Percentiles rank a stretch among this genome's conserved stretches.
Conservation (phyloP, 2,797 vertebrate species). For the Poeciliopsis paucimaculata region DNA sequence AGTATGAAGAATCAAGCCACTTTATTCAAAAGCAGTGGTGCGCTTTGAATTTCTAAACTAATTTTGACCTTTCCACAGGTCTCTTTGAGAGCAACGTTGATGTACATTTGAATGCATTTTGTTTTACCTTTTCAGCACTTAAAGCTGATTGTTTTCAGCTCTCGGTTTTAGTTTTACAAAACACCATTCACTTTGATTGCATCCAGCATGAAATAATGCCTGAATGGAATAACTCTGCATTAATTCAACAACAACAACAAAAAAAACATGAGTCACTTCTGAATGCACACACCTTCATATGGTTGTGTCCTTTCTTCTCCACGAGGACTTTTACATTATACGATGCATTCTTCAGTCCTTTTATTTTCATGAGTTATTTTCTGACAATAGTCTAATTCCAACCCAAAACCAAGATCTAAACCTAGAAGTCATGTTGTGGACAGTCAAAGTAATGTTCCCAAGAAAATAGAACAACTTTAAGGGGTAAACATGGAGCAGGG, state of each 20-base stretch:
- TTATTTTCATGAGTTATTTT: neutral
- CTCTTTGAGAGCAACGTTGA: constrained; percentile 42
- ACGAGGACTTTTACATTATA: neutral
- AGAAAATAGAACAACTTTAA: too few species aligned
- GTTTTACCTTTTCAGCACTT: constrained; percentile 49
- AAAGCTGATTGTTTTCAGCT: constrained; percentile 43
- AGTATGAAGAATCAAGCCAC: constrained; percentile 25
- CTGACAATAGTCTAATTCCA: neutral
- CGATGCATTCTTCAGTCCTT: neutral
- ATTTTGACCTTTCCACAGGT: constrained; percentile 57
- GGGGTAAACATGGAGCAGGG: neutral
- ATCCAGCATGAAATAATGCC: constrained; percentile 61
- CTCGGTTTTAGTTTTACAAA: constrained; percentile 40
- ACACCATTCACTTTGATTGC: constrained; percentile 54
- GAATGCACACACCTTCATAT: neutral
- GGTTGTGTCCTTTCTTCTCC: neutral
- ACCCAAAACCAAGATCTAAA: neutral
- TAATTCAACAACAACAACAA: constrained; percentile 49
- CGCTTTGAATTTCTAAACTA: constrained; percentile 44
- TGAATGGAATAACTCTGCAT: constrained; percentile 59
- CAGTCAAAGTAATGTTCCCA: neutral
- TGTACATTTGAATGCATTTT: constrained; percentile 51
- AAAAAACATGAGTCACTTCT: constrained; percentile 30
- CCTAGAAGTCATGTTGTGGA: neutral
- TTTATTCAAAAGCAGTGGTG: constrained; percentile 16